Conservation (phyloP, 2,888 invertebrate genomes). For the Oxytorus armatus region DNA sequence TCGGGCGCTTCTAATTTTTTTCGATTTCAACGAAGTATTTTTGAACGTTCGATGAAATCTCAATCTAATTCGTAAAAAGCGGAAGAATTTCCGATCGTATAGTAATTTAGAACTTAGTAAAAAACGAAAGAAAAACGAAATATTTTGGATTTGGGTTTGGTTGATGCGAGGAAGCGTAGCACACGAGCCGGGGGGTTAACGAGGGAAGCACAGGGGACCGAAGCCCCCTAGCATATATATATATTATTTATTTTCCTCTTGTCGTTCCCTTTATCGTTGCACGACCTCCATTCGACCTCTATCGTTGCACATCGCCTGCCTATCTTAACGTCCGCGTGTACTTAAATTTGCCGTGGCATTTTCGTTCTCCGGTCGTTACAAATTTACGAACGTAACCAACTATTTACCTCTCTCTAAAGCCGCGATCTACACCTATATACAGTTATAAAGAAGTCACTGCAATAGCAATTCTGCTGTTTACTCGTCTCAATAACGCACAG, state of each 20-base stretch:
- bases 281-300: neutral
- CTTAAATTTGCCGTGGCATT: constrained; percentile 53
- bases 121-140: too few relatives aligned
- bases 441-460: neutral
- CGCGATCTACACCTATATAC: constrained; percentile 6
- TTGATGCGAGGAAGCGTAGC: too few relatives aligned
- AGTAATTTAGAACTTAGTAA: too few relatives aligned
- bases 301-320: constrained; percentile 13
- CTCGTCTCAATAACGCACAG: constrained; percentile 4
- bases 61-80: too few relatives aligned
- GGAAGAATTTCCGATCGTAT: too few relatives aligned
- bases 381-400: constrained; percentile 55
- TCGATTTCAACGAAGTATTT: too few relatives aligned
- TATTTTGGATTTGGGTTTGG: too few relatives aligned
- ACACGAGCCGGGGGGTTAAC: too few relatives aligned
- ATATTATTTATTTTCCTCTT: neutral
- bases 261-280: neutral
- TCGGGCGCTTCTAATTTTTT: too few relatives aligned
- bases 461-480: constrained; percentile 14
- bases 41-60: too few relatives aligned
- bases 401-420: constrained; percentile 32
- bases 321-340: constrained; percentile 40
- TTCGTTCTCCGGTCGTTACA: constrained; percentile 50
- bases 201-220: too few relatives aligned
- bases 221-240: too few relatives aligned